A percentile compares a stretch with the other conserved stretches of the same genome.
Evolutionary conservation across 2,797 vertebrate genomes (phyloP).

Genomic region (Sebastes minor): DNA sequence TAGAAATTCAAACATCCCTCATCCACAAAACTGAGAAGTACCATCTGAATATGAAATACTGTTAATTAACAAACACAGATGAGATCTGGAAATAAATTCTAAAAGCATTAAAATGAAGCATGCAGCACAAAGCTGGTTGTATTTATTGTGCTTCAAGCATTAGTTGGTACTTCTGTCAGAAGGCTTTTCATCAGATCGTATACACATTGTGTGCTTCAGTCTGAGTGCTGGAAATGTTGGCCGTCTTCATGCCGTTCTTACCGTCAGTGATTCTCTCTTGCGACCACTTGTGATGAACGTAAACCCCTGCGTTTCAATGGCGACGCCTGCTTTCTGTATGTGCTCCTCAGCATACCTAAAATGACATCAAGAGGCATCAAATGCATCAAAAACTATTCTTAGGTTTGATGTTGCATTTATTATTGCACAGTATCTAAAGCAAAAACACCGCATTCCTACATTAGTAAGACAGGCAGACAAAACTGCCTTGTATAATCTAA

Average conservation of each 20-base stretch:
- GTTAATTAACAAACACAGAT: neutral
- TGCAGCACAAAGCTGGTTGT: neutral
- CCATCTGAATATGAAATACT: neutral
- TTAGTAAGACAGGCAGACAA: neutral
- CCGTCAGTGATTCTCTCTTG: conserved; percentile 85
- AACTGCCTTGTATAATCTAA: neutral
- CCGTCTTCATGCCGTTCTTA: conserved; percentile 53
- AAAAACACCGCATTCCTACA: neutral
- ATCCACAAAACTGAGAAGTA: neutral
- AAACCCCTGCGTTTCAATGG: conserved; percentile 87
- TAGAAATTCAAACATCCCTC: neutral
- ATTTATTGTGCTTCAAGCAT: neutral
- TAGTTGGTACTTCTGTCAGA: neutral
- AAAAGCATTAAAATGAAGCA: neutral
- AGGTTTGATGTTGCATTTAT: neutral
- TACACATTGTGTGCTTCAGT: neutral
- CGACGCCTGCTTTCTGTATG: conserved; percentile 86
- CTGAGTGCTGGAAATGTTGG: neutral
- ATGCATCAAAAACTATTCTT: neutral
- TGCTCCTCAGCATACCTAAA: conserved; percentile 87
- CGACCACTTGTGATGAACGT: conserved; percentile 86
- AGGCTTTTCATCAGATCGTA: neutral
- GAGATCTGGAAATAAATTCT: neutral
- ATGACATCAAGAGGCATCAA: conserved; percentile 12
- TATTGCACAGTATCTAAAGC: neutral